Conservation (phyloP, 2,888 invertebrate species). For the Nephrotoma appendiculata region DNA sequence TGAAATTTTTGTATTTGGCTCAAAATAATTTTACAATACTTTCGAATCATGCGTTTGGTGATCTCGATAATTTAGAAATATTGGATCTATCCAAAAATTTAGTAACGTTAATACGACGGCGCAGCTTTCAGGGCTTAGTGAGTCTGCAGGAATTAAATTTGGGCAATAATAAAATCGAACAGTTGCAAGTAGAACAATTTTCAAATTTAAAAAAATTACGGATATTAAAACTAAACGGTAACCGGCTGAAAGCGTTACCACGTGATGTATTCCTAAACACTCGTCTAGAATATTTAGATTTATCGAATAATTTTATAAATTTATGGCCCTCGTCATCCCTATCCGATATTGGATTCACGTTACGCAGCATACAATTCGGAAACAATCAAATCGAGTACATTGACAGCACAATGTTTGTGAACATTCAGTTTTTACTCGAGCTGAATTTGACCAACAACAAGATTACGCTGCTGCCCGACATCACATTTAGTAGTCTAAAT, state of each 20-base stretch:
- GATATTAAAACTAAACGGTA: constrained; percentile 56
- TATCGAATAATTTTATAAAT: constrained; percentile 62
- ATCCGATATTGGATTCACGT: constrained; percentile 62
- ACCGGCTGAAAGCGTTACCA: constrained; percentile 57
- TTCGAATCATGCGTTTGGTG: constrained; percentile 60
- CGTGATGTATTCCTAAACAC: constrained; percentile 69
- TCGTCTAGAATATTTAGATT: constrained; percentile 62
- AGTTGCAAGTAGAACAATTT: constrained; percentile 67
- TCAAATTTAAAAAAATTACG: constrained; percentile 58
- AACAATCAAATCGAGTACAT: constrained; percentile 72
- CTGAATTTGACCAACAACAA: constrained; percentile 68
- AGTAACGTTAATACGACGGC: constrained; percentile 52
- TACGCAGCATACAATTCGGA: constrained; percentile 63
- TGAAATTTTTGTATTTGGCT: constrained; percentile 54
- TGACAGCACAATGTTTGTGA: constrained; percentile 75
- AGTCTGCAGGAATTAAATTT: constrained; percentile 66
- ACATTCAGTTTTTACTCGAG: constrained; percentile 61
- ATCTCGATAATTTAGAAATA: constrained; percentile 53
- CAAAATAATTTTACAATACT: constrained; percentile 58
- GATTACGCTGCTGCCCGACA: constrained; percentile 72
- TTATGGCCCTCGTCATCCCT: constrained; percentile 67
- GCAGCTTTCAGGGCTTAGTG: constrained; percentile 60
- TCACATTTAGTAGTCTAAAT: constrained; percentile 70
- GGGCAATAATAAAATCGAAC: constrained; percentile 58
- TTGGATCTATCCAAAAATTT: constrained; percentile 61